Base-by-base conservation (phyloP, 2,888 invertebrate species). In the Trachelus troglodyta region DNA sequence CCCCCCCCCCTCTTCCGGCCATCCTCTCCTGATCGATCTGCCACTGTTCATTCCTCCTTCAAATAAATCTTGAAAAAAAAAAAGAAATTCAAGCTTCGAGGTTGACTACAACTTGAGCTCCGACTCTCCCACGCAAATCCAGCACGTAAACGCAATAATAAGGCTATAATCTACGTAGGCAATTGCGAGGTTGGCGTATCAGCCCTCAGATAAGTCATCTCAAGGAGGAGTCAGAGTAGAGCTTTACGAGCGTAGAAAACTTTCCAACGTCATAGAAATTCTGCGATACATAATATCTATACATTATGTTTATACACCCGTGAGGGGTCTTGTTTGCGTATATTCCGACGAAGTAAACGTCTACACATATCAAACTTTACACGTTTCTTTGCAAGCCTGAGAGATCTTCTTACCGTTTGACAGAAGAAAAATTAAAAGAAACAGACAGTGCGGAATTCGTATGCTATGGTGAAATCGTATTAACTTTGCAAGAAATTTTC, bases 111-210 rank as follows among this genome's bases (percentile, higher is more conserved):
- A 69, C 33, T 69, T 33, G 69, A 69, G 15, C 15, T 34, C 31
- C 74, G 35, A 73, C 74, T n/a, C n/a, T 74, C 69, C 11, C 76
- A 69, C 69, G n/a, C 76, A 74, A 30, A 69, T 69, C 40, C 71
- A 78, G 68, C 78, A 76, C 75, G 78, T 78, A 76, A 73, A 78
- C 73, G 78, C 78, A 76, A 75, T 78, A 78, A 78, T 75, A 76
- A 78, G 78, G 69, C 78, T 78, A 73, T 75, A 76, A 78, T 78
- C 76, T 76, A 73, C 75, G 76, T 71, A 78, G 78, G 76, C 78
- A 78, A 78, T 76, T 77, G 77, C 77, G 37, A 75, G 75, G 75
- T 37, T 77, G 69, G 75, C 78, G 73, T 76, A 78, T 76, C 78
- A 76, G 75, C 71, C 71, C 68, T 73, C 31, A 78, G 78, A 78